Evolutionary conservation across 2,797 vertebrate species (phyloP).

Genomic region (Scarus forsteni): DNA sequence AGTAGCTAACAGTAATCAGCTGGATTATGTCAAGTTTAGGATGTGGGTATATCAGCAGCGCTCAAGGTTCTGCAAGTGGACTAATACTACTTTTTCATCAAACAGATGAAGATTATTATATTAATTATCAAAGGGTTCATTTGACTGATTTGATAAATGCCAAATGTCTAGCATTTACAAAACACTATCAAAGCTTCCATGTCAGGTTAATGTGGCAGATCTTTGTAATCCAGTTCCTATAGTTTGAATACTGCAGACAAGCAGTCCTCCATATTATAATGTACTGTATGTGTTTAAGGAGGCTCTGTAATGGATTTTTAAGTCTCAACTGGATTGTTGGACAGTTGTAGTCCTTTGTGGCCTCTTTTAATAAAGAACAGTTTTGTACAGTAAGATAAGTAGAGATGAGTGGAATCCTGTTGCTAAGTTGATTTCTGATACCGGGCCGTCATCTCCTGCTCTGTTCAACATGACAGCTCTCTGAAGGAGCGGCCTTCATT

Average conservation of each 20-base stretch:
- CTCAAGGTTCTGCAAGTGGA: background rate
- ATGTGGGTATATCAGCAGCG: no score
- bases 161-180: background rate
- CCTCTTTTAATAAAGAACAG: constrained; percentile 40
- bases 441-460: constrained; percentile 35
- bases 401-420: constrained; percentile 50
- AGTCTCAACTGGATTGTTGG: constrained; percentile 20
- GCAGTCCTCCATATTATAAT: background rate
- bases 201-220: no score
- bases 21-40: no score
- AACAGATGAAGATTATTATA: background rate
- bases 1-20: no score
- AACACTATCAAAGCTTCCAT: background rate
- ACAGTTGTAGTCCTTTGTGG: constrained; percentile 22
- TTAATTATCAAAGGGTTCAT: background rate
- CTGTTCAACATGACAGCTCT: constrained; percentile 63
- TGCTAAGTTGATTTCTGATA: constrained; percentile 49
- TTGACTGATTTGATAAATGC: background rate
- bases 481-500: constrained; percentile 55
- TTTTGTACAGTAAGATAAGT: constrained; percentile 44
- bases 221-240: no score
- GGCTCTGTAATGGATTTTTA: constrained; percentile 4
- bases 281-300: background rate
- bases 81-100: background rate
- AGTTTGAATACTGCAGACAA: background rate